Evolutionary conservation across 2,888 invertebrate genomes (phyloP).

Genomic region (Phyllotreta striolata): DNA sequence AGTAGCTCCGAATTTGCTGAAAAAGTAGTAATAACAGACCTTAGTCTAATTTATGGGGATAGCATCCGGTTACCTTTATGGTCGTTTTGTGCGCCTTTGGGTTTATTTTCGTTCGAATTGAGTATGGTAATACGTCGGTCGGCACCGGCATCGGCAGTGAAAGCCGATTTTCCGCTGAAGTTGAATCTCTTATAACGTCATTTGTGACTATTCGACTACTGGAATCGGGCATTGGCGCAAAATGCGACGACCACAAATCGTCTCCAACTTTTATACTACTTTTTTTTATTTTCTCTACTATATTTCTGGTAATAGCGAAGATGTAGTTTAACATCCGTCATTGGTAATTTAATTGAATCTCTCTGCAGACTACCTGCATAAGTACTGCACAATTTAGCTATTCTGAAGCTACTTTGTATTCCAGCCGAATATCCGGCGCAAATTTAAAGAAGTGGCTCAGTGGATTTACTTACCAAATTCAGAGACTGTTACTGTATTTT

Average conservation of each 20-base stretch:
- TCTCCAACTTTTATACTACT: constrained; percentile 17
- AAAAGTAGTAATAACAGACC: constrained; percentile 52
- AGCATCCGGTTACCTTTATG: constrained; percentile 51
- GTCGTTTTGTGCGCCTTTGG: constrained; percentile 46
- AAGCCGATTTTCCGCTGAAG: constrained; percentile 47
- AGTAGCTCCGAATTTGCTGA: constrained; percentile 42
- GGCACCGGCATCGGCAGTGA: constrained; percentile 31
- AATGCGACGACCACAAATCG: constrained; percentile 9
- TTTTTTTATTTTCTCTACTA: not conserved
- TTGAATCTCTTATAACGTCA: constrained; percentile 36
- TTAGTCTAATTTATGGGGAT: constrained; percentile 51
- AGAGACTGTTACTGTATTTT: constrained; percentile 18
- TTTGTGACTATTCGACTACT: constrained; percentile 31
- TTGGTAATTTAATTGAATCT: too few species aligned
- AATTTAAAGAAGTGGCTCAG: constrained; percentile 18
- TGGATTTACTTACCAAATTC: constrained; percentile 22
- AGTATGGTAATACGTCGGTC: constrained; percentile 38
- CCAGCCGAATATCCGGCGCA: constrained; percentile 16
- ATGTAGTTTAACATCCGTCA: too few species aligned
- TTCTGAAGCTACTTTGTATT: constrained; percentile 20
- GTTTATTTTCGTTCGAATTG: constrained; percentile 49
- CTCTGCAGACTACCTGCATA: not conserved
- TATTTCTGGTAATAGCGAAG: too few species aligned
- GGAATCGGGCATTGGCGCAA: constrained; percentile 32
- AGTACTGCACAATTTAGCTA: constrained; percentile 12